Conservation (phyloP, 1,140 invertebrate species). For the Drosophila ercepeae region DNA sequence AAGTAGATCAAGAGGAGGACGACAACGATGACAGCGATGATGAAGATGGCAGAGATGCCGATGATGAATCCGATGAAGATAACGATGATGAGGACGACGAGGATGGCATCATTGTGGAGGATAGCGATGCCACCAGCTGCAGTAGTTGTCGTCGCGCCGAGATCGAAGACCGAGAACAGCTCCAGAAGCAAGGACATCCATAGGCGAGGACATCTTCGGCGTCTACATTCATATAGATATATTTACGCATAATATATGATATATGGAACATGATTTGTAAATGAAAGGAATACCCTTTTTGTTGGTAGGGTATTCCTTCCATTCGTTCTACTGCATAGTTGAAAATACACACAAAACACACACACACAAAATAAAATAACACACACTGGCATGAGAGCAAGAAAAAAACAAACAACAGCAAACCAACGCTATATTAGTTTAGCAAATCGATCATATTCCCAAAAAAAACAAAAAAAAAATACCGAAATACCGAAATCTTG, state of each 20-base stretch:
- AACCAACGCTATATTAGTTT: no score
- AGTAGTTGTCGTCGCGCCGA: constrained; percentile 67
- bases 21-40: constrained; percentile 5
- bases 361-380: no score
- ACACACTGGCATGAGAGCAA: no score
- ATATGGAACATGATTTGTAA: background rate
- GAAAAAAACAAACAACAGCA: no score
- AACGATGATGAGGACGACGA: constrained; percentile 6
- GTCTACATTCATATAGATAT: no score
- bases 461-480: background rate
- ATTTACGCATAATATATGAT: no score
- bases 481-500: background rate
- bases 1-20: background rate
- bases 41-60: background rate
- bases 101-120: constrained; percentile 64
- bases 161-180: constrained; percentile 53
- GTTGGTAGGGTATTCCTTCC: constrained; percentile 6
- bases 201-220: no score
- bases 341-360: no score
- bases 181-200: constrained; percentile 1
- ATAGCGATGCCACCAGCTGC: constrained; percentile 73
- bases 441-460: no score
- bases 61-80: background rate
- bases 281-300: background rate
- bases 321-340: no score